Base-by-base conservation (phyloP, 2,888 invertebrate species). In the Galeruca laticollis region DNA sequence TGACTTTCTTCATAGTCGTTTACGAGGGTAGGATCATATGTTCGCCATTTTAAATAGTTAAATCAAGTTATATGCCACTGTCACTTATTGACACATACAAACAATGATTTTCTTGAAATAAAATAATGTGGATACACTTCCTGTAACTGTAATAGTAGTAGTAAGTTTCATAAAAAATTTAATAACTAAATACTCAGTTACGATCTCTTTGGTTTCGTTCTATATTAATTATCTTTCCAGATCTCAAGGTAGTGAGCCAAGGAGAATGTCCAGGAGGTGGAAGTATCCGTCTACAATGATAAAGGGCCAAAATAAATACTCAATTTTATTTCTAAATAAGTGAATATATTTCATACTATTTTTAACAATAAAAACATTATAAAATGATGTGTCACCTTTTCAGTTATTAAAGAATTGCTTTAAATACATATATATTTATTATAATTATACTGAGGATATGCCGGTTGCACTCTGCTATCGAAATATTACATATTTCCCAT, bases 221-320 rank as follows among this genome's bases (percentile, higher is more conserved):
- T n/a, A n/a, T n/a, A n/a, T n/a, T n/a, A n/a, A n/a, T n/a, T n/a
- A n/a, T 26, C 69, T 74, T 87, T 89, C 35, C 87, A 91, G 91
- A 87, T 78, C 84, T 90, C 73, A 86, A 85, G 31, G 85, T 88
- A 77, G 86, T 90, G 77, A 89, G 88, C 83, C 88, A 89, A 78
- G 91, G 91, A 63, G 89, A 90, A 82, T 92, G 91, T 77, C 86
- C 89, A 35, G 90, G 89, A 69, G 88, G 90, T 37, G 88, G 88
- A 11, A 90, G 90, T 66, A 88, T 90, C 54, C 88, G 90, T 80
- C 86, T 91, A 6, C 73, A 73, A 35, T 73, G 60, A 70, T 26
- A 10, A 62, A 26, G 37, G 11, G 31, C 10, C 9, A 56, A 31
- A 61, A 51, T 5, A 40, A 20, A 15, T n/a, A 15, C 18, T 13